Evolutionary conservation across 2,888 invertebrate species (phyloP).

Genomic region (Nephrocerus scutellatus): DNA sequence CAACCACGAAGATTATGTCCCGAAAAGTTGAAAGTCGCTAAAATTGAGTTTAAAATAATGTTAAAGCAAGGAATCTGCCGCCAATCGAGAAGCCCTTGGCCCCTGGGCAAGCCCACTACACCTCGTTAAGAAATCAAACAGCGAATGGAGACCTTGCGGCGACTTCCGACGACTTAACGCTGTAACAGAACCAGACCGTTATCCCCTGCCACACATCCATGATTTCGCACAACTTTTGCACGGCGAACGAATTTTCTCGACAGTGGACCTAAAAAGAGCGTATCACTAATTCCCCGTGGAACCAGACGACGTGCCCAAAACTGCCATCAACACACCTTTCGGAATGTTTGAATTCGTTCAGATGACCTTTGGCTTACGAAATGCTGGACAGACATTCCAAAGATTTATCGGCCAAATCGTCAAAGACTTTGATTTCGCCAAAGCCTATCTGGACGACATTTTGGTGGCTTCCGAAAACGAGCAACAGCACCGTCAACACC

Average conservation of each 20-base stretch:
- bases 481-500: constrained; percentile 20
- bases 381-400: constrained; percentile 36
- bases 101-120: not conserved
- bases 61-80: constrained; percentile 15
- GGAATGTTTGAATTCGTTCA: constrained; percentile 32
- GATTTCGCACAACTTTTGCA: constrained; percentile 1
- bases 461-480: constrained; percentile 22
- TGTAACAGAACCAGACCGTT: constrained; percentile 31
- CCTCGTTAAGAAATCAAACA: not conserved
- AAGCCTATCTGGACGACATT: constrained; percentile 29
- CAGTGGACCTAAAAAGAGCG: not conserved
- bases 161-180: constrained; percentile 6
- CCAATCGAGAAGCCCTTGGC: constrained; percentile 27
- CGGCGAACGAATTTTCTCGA: not conserved
- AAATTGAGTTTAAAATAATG: constrained; percentile 18
- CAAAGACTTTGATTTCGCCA: constrained; percentile 22
- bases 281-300: constrained; percentile 1
- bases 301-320: constrained; percentile 6
- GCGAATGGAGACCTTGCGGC: constrained; percentile 4
- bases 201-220: constrained; percentile 26
- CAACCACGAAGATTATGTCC: constrained; percentile 14
- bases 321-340: constrained; percentile 32
- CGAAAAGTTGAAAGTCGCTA: constrained; percentile 14
- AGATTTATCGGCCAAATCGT: constrained; percentile 30
- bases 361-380: constrained; percentile 36